Evolutionary conservation across 2,888 invertebrate species (phyloP).

Genomic region (Melieria crassipennis): DNA sequence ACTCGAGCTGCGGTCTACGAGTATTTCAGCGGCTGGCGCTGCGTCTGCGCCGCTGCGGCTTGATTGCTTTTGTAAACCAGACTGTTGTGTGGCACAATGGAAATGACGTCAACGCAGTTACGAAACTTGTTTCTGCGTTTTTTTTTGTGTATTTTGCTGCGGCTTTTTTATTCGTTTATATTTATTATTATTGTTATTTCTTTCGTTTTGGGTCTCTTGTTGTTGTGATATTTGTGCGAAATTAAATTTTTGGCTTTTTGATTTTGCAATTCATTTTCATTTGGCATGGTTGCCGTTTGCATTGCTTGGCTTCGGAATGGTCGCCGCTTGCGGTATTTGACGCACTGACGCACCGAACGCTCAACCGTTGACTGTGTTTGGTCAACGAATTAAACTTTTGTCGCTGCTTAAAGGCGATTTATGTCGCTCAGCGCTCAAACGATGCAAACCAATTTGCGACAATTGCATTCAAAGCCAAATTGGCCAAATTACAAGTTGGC

Average conservation of each 20-base stretch:
- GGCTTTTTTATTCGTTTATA: no score
- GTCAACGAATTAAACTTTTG: no score
- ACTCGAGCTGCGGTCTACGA: conserved; percentile 1
- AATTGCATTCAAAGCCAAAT: no score
- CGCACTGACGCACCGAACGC: no score
- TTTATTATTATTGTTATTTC: background rate
- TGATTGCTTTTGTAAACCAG: background rate
- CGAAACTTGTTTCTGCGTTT: conserved; percentile 54
- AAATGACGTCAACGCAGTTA: conserved; percentile 59
- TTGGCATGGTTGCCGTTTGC: background rate
- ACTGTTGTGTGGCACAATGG: conserved; percentile 12
- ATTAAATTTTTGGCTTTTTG: conserved; percentile 37
- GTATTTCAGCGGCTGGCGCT: conserved; percentile 7
- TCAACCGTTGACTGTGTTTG: no score
- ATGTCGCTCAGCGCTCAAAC: no score
- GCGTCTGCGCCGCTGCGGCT: background rate
- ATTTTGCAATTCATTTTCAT: conserved; percentile 35
- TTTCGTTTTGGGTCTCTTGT: background rate
- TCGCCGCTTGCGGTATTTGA: no score
- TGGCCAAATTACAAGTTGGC: no score
- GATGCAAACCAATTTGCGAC: no score
- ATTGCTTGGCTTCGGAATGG: no score
- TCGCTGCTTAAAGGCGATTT: no score
- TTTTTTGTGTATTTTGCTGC: conserved; percentile 10
- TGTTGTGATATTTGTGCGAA: conserved; percentile 25